Evolutionary conservation across 2,113 vertebrate species (phyloP).

Genomic region (Chinchilla lanigera): DNA sequence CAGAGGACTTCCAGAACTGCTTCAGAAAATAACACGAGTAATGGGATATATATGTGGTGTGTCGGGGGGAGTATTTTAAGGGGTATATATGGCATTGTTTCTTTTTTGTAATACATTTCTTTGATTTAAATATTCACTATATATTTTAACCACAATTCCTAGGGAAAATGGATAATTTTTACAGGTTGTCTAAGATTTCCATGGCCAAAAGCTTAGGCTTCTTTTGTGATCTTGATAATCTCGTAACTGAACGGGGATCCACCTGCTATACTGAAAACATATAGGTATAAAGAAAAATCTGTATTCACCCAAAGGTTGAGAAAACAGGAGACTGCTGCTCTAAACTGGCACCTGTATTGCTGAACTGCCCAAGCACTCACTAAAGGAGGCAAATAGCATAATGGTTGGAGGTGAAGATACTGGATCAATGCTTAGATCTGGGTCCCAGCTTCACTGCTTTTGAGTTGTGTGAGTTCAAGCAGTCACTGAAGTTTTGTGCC

Average conservation of each 20-base stretch:
- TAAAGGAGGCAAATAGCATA: not conserved
- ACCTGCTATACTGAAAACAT: not conserved
- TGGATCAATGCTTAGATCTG: not conserved
- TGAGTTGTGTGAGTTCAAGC: not conserved
- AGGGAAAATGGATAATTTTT: not conserved
- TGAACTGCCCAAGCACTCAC: not conserved
- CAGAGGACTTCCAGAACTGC: not conserved
- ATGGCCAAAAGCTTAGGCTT: not conserved
- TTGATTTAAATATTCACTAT: not conserved
- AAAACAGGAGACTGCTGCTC: not conserved
- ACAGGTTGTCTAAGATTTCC: not conserved
- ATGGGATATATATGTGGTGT: not conserved
- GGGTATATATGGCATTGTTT: not conserved
- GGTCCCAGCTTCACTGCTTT: not conserved
- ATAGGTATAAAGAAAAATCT: not conserved
- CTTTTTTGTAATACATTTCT: not conserved
- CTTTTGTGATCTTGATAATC: not conserved
- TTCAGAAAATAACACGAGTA: not conserved
- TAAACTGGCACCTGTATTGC: not conserved
- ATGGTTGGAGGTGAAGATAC: not conserved
- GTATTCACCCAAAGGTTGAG: not conserved
- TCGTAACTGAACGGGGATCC: not conserved
- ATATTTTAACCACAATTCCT: not conserved
- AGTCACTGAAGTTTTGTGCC: not conserved
- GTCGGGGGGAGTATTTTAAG: not conserved